Evolutionary conservation across 2,113 vertebrate genomes (phyloP).

Genomic region (Zapornia atra): DNA sequence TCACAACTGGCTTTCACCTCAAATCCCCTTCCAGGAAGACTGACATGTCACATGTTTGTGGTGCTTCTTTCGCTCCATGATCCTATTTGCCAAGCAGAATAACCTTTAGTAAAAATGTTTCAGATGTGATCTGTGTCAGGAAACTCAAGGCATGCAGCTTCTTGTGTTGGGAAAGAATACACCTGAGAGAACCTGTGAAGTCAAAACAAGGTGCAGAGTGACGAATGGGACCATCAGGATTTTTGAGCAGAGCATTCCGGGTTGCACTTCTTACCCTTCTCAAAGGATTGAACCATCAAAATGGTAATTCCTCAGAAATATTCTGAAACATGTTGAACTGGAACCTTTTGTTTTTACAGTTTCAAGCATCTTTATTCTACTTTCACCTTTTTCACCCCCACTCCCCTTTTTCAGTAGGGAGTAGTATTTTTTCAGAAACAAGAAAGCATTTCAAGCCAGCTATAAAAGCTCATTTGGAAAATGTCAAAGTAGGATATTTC

Average conservation of each 20-base stretch:
- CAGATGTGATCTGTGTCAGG: background rate
- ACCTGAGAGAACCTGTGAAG: background rate
- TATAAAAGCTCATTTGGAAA: background rate
- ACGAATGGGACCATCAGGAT: background rate
- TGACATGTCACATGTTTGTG: background rate
- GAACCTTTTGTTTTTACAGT: background rate
- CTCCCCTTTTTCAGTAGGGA: background rate
- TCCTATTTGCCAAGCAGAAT: background rate
- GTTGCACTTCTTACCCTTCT: background rate
- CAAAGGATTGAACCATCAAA: background rate
- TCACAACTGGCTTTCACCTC: background rate
- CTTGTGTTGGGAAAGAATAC: background rate
- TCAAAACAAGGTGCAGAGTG: background rate
- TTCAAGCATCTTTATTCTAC: background rate
- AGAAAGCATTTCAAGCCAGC: background rate
- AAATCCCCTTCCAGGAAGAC: background rate
- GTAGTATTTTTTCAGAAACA: background rate
- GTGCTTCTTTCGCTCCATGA: background rate
- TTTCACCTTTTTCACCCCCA: background rate
- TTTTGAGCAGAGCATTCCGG: background rate
- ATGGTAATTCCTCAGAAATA: background rate
- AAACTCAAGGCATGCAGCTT: background rate
- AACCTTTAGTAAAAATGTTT: background rate
- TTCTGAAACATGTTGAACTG: background rate
- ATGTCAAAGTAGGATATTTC: background rate